Percentiles rank a stretch among this genome's conserved stretches.
phyloP scores from a whole-genome alignment of 1,140 invertebrate species.

The Drosophila nigrodunni region DNA sequence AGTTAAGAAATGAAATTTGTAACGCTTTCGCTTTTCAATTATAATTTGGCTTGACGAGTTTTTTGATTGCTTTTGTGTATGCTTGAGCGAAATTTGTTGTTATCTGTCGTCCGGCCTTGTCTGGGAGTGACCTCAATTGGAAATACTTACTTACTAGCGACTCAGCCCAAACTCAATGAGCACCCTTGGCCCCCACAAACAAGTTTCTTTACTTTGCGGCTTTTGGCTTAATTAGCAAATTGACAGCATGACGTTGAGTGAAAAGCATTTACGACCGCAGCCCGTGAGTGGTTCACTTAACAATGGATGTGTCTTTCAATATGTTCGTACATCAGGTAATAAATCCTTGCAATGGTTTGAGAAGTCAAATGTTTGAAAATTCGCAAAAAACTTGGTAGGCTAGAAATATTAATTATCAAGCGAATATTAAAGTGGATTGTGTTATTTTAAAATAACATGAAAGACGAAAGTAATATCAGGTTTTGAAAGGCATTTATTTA shows the following conservation, averaged over 20 bases:
- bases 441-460: no score
- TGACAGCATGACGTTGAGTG: conserved; percentile 58
- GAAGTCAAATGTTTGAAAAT: not conserved
- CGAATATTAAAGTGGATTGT: no score
- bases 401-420: not conserved
- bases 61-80: conserved; percentile 61
- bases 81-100: conserved; percentile 55
- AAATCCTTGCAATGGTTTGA: conserved; percentile 6
- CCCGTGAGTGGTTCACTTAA: conserved; percentile 6
- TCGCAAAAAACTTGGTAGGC: not conserved
- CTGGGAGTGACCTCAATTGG: conserved; percentile 53
- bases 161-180: no score
- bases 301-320: conserved; percentile 13
- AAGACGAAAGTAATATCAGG: no score
- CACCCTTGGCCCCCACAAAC: conserved; percentile 2
- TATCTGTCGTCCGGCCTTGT: conserved; percentile 38
- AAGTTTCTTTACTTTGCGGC: conserved; percentile 51
- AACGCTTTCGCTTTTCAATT: conserved; percentile 65
- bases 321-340: conserved; percentile 16
- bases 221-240: conserved; percentile 61
- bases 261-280: conserved; percentile 37
- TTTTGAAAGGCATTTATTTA: no score
- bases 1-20: conserved; percentile 58
- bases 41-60: conserved; percentile 54
- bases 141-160: conserved; percentile 1